phyloP scores from a whole-genome alignment of 2,113 vertebrate species.

The Trogon surrucura region DNA sequence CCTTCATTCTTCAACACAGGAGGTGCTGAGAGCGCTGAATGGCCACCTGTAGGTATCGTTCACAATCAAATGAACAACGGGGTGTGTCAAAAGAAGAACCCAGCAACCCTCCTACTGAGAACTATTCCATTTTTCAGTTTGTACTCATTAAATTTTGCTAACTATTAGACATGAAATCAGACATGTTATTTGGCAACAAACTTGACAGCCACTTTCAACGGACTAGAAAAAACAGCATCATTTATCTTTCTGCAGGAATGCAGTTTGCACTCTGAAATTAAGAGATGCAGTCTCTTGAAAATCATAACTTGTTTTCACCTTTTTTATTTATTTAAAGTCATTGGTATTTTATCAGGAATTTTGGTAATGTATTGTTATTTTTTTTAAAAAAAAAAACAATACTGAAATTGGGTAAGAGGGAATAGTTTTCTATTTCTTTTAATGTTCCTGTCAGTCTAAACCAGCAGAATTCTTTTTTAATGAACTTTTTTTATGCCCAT shows the following conservation, averaged over 20 bases:
- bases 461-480: not conserved
- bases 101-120: not conserved
- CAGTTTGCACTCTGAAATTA: not conserved
- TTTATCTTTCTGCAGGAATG: not conserved
- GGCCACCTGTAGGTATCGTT: not conserved
- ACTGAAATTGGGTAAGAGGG: not conserved
- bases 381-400: not conserved
- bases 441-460: not conserved
- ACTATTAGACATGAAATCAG: slow-evolving; percentile 26
- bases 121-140: not conserved
- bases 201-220: not conserved
- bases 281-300: not conserved
- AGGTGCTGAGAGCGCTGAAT: not conserved
- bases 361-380: not conserved
- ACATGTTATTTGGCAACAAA: slow-evolving; percentile 26
- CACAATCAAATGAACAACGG: not conserved
- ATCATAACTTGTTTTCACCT: not conserved
- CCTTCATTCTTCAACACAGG: not conserved
- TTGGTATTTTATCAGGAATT: not conserved
- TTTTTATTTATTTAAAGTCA: not conserved
- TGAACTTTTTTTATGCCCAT: not conserved
- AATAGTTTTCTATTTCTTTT: not conserved
- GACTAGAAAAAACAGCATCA: not conserved
- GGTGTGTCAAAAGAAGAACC: slow-evolving; percentile 26
- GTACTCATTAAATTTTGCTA: slow-evolving; percentile 46